Percentiles rank a stretch among this genome's conserved stretches.
phyloP scores from a whole-genome alignment of 1,140 invertebrate species.

The Cherax destructor region DNA sequence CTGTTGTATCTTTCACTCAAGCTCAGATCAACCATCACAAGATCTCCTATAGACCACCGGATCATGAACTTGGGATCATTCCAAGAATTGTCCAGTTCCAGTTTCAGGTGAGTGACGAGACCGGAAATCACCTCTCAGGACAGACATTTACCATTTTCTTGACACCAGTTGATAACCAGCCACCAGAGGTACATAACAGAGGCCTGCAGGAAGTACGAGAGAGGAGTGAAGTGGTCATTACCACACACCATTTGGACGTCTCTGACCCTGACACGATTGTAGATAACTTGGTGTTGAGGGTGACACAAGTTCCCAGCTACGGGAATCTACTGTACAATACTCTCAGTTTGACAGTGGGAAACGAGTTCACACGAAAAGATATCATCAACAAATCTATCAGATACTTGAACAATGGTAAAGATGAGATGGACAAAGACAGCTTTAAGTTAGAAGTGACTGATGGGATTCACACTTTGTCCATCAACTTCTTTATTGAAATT shows the following conservation, averaged over 20 bases:
- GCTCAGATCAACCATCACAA: constrained; percentile 76
- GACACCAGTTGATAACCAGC: constrained; percentile 76
- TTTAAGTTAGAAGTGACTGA: constrained; percentile 75
- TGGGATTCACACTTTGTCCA: constrained; percentile 75
- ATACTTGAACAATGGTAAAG: constrained; percentile 74
- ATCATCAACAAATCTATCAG: constrained; percentile 73
- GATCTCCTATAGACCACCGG: constrained; percentile 75
- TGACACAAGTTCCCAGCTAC: constrained; percentile 73
- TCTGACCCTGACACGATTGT: constrained; percentile 74
- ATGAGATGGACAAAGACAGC: constrained; percentile 73
- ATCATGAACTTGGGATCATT: constrained; percentile 74
- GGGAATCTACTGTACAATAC: constrained; percentile 74
- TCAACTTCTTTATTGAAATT: constrained; percentile 74
- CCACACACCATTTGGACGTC: constrained; percentile 74
- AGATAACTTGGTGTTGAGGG: constrained; percentile 73
- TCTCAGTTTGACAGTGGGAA: constrained; percentile 72
- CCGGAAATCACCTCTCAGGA: constrained; percentile 74
- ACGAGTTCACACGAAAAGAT: constrained; percentile 74
- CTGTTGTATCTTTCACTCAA: constrained; percentile 74
- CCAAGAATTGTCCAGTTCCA: constrained; percentile 75
- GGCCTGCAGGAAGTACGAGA: constrained; percentile 74
- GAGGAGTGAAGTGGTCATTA: constrained; percentile 74
- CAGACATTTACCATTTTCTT: constrained; percentile 75
- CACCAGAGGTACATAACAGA: constrained; percentile 74
- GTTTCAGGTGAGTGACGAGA: constrained; percentile 75